Conservation (phyloP, 2,888 invertebrate genomes). For the Callyntrura sp. region DNA sequence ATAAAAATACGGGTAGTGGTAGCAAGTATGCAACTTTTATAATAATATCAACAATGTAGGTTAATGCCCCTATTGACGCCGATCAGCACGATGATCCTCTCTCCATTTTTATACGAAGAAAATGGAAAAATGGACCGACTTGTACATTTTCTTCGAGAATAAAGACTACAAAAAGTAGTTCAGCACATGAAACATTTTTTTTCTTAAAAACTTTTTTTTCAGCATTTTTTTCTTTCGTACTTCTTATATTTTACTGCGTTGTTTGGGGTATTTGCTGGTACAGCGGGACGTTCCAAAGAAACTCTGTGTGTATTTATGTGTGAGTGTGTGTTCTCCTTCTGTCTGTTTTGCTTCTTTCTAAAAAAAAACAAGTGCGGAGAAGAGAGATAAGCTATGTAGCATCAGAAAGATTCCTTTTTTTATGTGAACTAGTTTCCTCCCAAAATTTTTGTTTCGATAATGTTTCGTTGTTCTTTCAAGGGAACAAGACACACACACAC, state of each 20-base stretch:
- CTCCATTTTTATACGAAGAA: not conserved
- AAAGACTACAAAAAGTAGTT: conserved; percentile 23
- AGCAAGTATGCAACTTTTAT: too few species aligned
- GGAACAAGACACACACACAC: not conserved
- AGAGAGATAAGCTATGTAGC: not conserved
- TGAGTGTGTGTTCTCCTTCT: not conserved
- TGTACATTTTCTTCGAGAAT: conserved; percentile 34
- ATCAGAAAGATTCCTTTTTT: not conserved
- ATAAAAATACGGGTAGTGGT: too few species aligned
- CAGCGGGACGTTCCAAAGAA: not conserved
- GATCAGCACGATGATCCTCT: not conserved
- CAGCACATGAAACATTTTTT: conserved; percentile 18
- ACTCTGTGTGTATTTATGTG: not conserved
- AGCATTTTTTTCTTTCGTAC: not conserved
- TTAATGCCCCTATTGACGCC: not conserved
- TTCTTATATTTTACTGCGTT: not conserved
- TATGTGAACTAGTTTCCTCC: not conserved
- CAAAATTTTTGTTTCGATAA: not conserved
- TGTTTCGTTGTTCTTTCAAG: conserved; percentile 1
- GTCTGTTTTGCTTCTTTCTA: too few species aligned
- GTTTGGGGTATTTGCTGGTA: not conserved
- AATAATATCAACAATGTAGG: too few species aligned
- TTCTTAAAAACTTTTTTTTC: not conserved
- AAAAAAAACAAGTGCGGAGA: not conserved
- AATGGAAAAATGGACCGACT: conserved; percentile 56